Evolutionary conservation across 2,888 invertebrate genomes (phyloP), one percentile per base, ranked within the genome.

Genomic region (Girardia tigrina): DNA sequence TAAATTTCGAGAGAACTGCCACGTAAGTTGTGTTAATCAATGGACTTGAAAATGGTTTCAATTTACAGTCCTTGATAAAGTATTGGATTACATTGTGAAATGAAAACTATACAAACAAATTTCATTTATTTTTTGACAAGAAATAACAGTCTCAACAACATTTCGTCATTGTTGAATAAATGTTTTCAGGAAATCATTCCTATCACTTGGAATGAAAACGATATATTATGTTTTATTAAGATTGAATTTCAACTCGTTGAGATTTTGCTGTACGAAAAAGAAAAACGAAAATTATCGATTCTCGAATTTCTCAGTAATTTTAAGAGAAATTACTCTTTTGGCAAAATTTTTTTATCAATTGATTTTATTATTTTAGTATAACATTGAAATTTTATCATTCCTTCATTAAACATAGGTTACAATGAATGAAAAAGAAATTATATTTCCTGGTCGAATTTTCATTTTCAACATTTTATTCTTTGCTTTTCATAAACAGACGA

Each of bases 1-100:
- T 56, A 16, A 56, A 56, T 56, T 56, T 56, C 56, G 23, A 56
- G n/a, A 56, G 56, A 56, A 56, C n/a, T 56, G 56, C 56, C 56
- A 56, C 56, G 56, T 56, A 56, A 56, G 56, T 56, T 56, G 56
- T 56, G 56, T 56, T 56, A 56, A 56, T 56, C 56, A 56, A 56
- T 56, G 56, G 56, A 56, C 56, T 56, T 56, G 56, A 56, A 56
- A 56, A 56, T 56, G 56, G 56, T 56, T 56, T 56, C 56, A 56
- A 56, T 56, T 56, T 56, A 56, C 56, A 56, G 56, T 56, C 56
- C 56, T 56, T 56, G 56, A 56, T 56, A 56, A 56, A 56, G 56
- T 56, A 56, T 56, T 56, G 56, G n/a, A 56, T 56, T 56, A 56
- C 56, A 16, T 56, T 56, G 56, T 56, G 56, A 56, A 56, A 56